Evolutionary conservation across 1,140 invertebrate genomes (phyloP).

Genomic region (Zaprionus africanus): DNA sequence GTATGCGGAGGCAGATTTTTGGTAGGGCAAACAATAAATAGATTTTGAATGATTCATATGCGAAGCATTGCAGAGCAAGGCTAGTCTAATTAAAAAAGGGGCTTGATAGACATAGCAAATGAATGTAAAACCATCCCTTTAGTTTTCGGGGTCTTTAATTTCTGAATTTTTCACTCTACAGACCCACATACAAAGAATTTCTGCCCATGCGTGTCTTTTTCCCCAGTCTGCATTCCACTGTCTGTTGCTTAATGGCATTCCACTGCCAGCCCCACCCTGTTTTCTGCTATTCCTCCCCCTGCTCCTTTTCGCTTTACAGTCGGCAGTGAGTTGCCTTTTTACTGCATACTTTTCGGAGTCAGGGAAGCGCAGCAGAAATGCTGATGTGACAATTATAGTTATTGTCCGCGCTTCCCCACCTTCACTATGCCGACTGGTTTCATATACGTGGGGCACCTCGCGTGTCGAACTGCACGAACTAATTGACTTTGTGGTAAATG

Average conservation of each 20-base stretch:
- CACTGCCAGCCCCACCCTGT: background rate
- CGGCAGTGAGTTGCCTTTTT: conserved; percentile 55
- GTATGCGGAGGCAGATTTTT: too few relatives aligned
- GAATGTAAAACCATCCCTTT: conserved; percentile 33
- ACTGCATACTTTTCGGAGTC: conserved; percentile 61
- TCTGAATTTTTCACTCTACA: conserved; percentile 53
- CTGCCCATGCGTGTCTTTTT: conserved; percentile 50
- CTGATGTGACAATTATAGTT: conserved; percentile 82
- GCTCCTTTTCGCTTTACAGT: background rate
- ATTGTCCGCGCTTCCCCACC: conserved; percentile 61
- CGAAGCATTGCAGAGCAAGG: too few relatives aligned
- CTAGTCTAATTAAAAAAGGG: background rate
- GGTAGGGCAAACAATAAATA: too few relatives aligned
- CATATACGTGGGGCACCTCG: conserved; percentile 63
- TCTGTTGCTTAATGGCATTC: conserved; percentile 69
- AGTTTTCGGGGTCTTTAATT: conserved; percentile 72
- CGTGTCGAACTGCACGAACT: too few relatives aligned
- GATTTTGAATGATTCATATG: too few relatives aligned
- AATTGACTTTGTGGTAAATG: background rate
- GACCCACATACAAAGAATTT: conserved; percentile 57
- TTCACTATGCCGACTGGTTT: too few relatives aligned
- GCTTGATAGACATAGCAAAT: too few relatives aligned
- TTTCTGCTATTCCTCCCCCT: conserved; percentile 10
- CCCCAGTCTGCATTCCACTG: conserved; percentile 25
- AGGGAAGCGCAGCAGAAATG: conserved; percentile 52